A percentile compares a stretch with the other conserved stretches of the same genome.
phyloP scores from a whole-genome alignment of 2,113 vertebrate species.

The Microtus oregoni region DNA sequence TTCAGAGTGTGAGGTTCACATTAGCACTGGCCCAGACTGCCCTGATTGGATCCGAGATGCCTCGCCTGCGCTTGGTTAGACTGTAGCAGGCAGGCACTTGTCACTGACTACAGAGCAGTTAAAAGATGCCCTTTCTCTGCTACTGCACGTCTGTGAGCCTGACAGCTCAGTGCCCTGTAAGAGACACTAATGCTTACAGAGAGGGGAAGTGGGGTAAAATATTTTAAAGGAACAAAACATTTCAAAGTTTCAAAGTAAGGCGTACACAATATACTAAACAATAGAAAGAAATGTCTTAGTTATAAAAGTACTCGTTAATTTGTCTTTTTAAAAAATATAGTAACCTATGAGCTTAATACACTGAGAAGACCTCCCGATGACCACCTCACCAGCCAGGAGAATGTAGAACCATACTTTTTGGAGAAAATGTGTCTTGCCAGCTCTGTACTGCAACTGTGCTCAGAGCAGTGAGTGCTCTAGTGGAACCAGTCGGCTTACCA shows the following conservation, averaged over 20 bases:
- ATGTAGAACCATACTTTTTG: background rate
- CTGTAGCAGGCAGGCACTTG: background rate
- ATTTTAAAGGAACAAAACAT: background rate
- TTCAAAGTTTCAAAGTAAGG: background rate
- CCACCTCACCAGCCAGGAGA: background rate
- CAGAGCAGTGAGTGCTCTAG: no score
- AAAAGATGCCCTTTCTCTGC: background rate
- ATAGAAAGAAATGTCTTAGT: background rate
- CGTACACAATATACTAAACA: fast-evolving
- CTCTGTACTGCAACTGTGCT: fast-evolving
- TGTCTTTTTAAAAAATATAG: background rate
- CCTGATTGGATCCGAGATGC: background rate
- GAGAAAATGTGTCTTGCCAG: background rate
- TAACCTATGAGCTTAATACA: background rate
- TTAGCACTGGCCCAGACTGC: background rate
- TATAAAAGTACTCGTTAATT: background rate
- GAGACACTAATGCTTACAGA: background rate
- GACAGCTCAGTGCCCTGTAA: background rate
- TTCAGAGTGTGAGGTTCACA: background rate
- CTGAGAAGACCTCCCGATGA: no score
- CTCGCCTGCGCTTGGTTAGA: background rate
- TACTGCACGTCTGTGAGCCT: fast-evolving
- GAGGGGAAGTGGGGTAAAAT: background rate
- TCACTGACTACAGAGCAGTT: background rate
- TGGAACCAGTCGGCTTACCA: no score